A percentile compares a stretch with the other conserved stretches of the same genome.
phyloP scores from a whole-genome alignment of 1,140 invertebrate species.

The Metopolophium dirhodum region DNA sequence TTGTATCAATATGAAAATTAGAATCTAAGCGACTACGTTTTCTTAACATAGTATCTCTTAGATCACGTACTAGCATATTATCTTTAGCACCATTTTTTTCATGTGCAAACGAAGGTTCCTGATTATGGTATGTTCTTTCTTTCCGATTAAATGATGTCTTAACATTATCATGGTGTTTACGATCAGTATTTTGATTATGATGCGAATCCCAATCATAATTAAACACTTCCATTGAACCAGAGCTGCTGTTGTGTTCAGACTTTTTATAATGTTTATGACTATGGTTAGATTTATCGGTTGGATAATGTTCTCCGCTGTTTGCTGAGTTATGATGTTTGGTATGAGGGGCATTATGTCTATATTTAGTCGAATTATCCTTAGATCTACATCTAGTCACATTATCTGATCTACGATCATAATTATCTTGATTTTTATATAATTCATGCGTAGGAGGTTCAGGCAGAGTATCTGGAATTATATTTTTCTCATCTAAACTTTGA shows the following conservation, averaged over 20 bases:
- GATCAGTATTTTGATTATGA: conserved; percentile 13
- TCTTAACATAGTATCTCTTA: conserved; percentile 24
- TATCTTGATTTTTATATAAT: not conserved
- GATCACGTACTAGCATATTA: conserved; percentile 11
- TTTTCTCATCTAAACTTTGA: conserved; percentile 1
- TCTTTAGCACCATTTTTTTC: not conserved
- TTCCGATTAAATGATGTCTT: not conserved
- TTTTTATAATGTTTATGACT: not conserved
- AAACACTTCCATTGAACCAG: not conserved
- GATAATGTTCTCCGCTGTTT: not conserved
- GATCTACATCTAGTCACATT: not conserved
- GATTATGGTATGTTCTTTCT: not conserved
- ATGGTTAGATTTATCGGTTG: not conserved
- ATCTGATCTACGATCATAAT: not conserved
- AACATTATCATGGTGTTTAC: not conserved
- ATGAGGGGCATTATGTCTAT: not conserved
- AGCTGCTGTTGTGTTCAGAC: not conserved
- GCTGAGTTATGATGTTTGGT: not conserved
- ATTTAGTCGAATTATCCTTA: not conserved
- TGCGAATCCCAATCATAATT: not conserved
- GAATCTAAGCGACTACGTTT: not conserved
- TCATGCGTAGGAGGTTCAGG: conserved; percentile 35
- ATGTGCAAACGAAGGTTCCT: not conserved
- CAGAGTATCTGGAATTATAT: conserved; percentile 40
- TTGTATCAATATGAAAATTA: not conserved